phyloP scores from a whole-genome alignment of 2,888 invertebrate species.

The Pollenia angustigena region DNA sequence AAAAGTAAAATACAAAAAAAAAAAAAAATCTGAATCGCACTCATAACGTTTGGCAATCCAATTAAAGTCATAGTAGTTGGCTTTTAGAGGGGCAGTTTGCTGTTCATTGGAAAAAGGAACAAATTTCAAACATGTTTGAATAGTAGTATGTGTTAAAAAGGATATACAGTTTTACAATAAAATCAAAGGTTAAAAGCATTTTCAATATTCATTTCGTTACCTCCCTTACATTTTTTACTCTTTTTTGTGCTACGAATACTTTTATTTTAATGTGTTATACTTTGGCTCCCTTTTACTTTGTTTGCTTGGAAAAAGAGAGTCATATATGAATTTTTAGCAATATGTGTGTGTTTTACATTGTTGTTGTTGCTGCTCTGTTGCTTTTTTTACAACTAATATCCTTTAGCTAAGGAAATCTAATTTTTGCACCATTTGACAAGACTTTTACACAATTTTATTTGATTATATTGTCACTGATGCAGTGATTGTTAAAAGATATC shows the following conservation, averaged over 20 bases:
- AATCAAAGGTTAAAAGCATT: constrained; percentile 75
- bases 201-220: constrained; percentile 73
- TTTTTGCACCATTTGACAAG: constrained; percentile 83
- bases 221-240: not conserved
- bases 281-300: constrained; percentile 17
- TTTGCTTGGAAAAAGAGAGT: not conserved
- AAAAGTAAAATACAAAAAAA: constrained; percentile 22
- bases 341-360: constrained; percentile 17
- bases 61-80: constrained; percentile 81
- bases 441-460: constrained; percentile 83
- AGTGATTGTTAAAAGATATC: constrained; percentile 73
- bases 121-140: constrained; percentile 48
- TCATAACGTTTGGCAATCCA: constrained; percentile 78
- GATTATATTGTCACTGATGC: constrained; percentile 79
- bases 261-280: constrained; percentile 21
- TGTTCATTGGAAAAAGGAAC: constrained; percentile 11
- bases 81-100: constrained; percentile 77
- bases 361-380: constrained; percentile 16
- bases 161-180: constrained; percentile 38
- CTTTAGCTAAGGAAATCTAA: constrained; percentile 79
- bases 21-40: constrained; percentile 33
- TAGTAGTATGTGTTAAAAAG: not conserved
- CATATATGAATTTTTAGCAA: not conserved
- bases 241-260: not conserved
- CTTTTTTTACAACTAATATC: constrained; percentile 60